Evolutionary conservation across 2,888 invertebrate species (phyloP).

Genomic region (Spilosoma lubricipeda): DNA sequence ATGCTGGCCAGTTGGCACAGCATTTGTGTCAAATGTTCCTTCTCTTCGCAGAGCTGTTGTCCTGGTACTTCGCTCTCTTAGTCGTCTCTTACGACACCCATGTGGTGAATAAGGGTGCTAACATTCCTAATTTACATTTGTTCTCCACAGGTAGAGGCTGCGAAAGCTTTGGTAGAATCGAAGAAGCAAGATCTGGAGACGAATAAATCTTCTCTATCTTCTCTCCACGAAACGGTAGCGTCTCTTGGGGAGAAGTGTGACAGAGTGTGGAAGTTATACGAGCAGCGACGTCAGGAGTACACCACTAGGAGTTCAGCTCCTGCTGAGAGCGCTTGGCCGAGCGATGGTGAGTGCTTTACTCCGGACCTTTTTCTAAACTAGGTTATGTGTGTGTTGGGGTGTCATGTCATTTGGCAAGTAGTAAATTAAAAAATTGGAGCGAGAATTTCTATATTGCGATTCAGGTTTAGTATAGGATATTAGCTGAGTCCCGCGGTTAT

Average conservation of each 20-base stretch:
- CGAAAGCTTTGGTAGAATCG: conserved; percentile 91
- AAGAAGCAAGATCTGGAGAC: conserved; percentile 93
- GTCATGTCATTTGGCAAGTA: no score
- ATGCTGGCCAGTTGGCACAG: no score
- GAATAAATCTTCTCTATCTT: conserved; percentile 91
- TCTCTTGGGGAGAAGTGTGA: conserved; percentile 89
- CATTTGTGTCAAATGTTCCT: no score
- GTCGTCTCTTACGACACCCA: no score
- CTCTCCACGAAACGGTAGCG: conserved; percentile 45
- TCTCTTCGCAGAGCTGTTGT: no score
- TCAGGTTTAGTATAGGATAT: no score
- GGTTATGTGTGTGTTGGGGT: background rate
- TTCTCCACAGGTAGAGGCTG: conserved; percentile 88
- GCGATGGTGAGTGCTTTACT: conserved; percentile 46
- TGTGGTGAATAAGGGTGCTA: no score
- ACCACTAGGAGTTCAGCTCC: conserved; percentile 73
- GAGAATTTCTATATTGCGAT: no score
- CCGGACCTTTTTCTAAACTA: background rate
- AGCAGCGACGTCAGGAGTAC: conserved; percentile 84
- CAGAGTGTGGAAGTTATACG: conserved; percentile 86
- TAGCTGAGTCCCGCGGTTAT: no score
- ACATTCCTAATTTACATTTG: background rate
- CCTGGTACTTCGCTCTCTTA: no score
- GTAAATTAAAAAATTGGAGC: no score
- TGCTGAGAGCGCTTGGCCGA: conserved; percentile 72